phyloP scores from a whole-genome alignment of 1,140 invertebrate genomes.

The Saccostrea glomerata region DNA sequence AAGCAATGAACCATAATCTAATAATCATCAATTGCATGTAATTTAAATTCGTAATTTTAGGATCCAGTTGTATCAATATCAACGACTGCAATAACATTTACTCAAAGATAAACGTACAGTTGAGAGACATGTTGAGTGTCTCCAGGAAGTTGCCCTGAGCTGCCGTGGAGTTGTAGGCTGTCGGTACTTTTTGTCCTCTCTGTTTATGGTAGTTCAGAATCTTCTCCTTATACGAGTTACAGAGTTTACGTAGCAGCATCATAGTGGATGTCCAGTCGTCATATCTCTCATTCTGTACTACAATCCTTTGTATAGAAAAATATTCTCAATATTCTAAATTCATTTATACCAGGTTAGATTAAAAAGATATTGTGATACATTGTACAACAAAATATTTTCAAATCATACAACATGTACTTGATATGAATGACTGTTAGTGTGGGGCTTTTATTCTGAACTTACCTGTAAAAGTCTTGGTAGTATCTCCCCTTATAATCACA shows the following conservation, averaged over 20 bases:
- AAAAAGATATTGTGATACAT: neutral
- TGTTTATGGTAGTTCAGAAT: slow-evolving; percentile 92
- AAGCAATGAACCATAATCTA: too few relatives aligned
- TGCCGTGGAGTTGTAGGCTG: slow-evolving; percentile 94
- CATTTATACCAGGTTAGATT: neutral
- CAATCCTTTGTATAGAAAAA: slow-evolving; percentile 84
- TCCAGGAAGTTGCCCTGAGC: slow-evolving; percentile 98
- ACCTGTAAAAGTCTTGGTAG: slow-evolving; percentile 99
- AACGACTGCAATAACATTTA: too few relatives aligned
- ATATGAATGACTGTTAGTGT: neutral
- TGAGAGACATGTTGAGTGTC: slow-evolving; percentile 98
- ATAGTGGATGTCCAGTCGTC: slow-evolving; percentile 97
- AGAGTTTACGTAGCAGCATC: slow-evolving; percentile 90
- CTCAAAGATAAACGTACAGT: slow-evolving; percentile 89
- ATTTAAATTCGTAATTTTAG: too few relatives aligned
- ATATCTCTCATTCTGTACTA: slow-evolving; percentile 98
- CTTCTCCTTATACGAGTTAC: slow-evolving; percentile 93
- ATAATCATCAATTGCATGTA: too few relatives aligned
- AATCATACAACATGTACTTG: neutral
- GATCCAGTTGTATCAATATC: too few relatives aligned
- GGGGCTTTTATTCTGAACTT: slow-evolving; percentile 34
- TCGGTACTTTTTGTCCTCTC: slow-evolving; percentile 85
- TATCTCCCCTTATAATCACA: slow-evolving; percentile 95
- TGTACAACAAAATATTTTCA: neutral
- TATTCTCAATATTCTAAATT: neutral